Evolutionary conservation across 2,113 vertebrate species (phyloP), one percentile per base, ranked within the genome.

Genomic region (Microcebus tavaratra): DNA sequence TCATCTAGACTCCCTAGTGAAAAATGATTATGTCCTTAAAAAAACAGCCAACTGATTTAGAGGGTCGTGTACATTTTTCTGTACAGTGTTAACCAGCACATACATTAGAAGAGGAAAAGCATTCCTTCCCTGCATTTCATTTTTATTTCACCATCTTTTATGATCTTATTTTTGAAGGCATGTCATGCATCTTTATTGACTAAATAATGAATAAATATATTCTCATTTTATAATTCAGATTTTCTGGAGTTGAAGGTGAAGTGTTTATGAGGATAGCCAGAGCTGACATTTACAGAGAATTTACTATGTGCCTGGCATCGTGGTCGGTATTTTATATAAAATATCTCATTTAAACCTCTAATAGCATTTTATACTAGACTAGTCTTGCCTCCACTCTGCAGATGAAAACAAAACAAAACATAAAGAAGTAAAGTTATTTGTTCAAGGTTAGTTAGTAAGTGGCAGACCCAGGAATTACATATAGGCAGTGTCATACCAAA

Each of bases 131-230:
- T 59, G 1, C 39, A 29, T 67, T 72, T 90, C 29, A 75, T 75
- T 88, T 92, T 85, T 50, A 61, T 31, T 82, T 94, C 61, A 7
- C 14, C 21, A 65, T 39, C 17, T 3, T 50, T 73, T 55, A 39
- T 8, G 57, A 29, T 59, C 70, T 85, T 81, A 65, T 31, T 93
- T 85, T 84, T 85, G 27, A 94, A 88, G 29, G 23, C 17, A 81
- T 7, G 57, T 7, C 2, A 78, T 68, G 31, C 1, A 36, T 50
- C 5, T 75, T 73, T 93, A 93, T 13, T 85, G 53, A 57, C 27
- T 72, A 80, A 88, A 53, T 45, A 90, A 70, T 68, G 55, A 67
- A 91, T 34, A 6, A 78, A 80, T 63, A n/a, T 0, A 17, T 96
- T 83, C 34, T 6, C 3, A 85, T 18, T 91, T 70, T 91, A 20